Conservation (phyloP, 2,797 vertebrate genomes). For the Zalophus californianus region DNA sequence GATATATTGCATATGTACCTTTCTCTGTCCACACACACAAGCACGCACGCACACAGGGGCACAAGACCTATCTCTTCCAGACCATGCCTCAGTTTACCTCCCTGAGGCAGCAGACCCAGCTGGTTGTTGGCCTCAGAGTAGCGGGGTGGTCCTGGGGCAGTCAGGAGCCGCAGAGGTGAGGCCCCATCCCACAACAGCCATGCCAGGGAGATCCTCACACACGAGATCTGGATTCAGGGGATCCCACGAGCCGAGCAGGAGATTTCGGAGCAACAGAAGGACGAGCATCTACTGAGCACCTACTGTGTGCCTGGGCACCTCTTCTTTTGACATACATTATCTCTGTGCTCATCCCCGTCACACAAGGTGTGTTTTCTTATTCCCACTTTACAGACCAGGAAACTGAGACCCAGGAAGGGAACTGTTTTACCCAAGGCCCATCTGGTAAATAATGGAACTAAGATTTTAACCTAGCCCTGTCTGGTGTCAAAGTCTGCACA, state of each 20-base stretch:
- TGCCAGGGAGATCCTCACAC: not conserved
- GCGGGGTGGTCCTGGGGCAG: not conserved
- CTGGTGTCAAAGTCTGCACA: not conserved
- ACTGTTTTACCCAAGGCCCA: not conserved
- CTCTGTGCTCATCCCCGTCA: not conserved
- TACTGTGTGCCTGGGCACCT: not conserved
- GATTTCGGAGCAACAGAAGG: not conserved
- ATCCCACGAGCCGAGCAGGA: not conserved
- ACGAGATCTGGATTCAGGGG: not conserved
- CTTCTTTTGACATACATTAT: not conserved
- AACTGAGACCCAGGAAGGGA: not conserved
- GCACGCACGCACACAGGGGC: not conserved
- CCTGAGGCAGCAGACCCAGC: not conserved
- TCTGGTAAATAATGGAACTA: not conserved
- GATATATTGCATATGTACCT: not conserved
- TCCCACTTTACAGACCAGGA: not conserved
- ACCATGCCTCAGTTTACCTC: not conserved
- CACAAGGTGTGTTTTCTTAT: not conserved
- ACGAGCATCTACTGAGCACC: not conserved
- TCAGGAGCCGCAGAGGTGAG: not conserved
- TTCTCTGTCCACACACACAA: not conserved
- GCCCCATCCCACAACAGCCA: not conserved
- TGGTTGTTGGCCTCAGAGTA: not conserved
- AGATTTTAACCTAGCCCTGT: not conserved
- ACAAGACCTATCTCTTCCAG: not conserved